phyloP scores from a whole-genome alignment of 2,113 vertebrate genomes.

The Podilymbus podiceps region DNA sequence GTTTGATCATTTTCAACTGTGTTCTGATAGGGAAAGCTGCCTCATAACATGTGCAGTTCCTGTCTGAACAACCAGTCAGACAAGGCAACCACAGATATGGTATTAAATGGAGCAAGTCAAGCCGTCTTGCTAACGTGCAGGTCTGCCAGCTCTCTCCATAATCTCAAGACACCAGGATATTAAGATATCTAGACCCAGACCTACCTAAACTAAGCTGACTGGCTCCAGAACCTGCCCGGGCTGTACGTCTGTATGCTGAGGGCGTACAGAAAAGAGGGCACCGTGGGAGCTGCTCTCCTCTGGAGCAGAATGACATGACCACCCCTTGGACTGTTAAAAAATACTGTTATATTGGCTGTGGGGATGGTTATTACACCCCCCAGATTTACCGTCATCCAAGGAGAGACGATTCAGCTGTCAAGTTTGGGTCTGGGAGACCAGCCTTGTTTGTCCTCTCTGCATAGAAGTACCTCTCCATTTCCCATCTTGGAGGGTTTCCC shows the following conservation, averaged over 20 bases:
- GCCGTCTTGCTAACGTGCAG: rapidly evolving
- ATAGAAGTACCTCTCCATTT: slow-evolving; percentile 1
- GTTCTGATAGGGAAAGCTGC: background rate
- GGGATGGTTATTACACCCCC: background rate
- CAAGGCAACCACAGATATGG: background rate
- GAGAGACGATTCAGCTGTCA: background rate
- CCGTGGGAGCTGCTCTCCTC: background rate
- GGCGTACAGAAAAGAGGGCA: background rate
- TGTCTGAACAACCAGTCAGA: rapidly evolving
- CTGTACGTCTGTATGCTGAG: background rate
- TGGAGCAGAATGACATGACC: background rate
- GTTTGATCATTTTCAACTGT: background rate
- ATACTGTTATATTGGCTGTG: rapidly evolving
- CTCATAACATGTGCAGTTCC: background rate
- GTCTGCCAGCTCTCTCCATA: background rate
- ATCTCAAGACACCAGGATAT: background rate
- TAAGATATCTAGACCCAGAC: background rate
- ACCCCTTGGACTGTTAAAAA: background rate
- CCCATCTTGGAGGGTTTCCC: slow-evolving; percentile 41
- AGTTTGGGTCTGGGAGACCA: background rate
- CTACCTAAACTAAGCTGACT: background rate
- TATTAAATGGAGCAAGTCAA: background rate
- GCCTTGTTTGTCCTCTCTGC: background rate
- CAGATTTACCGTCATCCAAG: background rate
- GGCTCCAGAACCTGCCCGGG: background rate